Base-by-base conservation (phyloP, 2,113 vertebrate species). In the Origma solitaria region DNA sequence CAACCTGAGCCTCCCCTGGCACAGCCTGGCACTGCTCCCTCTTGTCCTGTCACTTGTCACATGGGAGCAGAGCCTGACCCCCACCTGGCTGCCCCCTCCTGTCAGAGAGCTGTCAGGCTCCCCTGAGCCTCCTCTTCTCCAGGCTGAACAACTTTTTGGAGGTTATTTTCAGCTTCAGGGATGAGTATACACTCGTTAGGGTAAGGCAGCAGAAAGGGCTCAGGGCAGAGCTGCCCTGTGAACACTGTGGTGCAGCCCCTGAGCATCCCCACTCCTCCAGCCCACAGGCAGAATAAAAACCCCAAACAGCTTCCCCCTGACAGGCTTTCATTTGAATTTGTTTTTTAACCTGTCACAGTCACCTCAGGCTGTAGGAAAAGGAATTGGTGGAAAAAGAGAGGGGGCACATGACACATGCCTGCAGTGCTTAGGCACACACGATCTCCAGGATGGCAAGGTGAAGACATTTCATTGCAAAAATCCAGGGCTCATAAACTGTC, bases 371-470 rank as follows among this genome's bases (percentile, higher is more conserved):
- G 12, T 14, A 22, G 30, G 71, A 65, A 49, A 69, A 45, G 7
- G 42, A 40, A 16, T 0, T 2, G 3, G 20, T 28, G 17, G 28
- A 1, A 1, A 11, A 35, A 10, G 42, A 25, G 20, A 23, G 7
- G 16, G 11, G 17, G 2, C 19, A 20, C 0, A 0, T 0, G 9
- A 9, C 28, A 54, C 16, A 3, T 0, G 9, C 3, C n/a, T n/a
- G n/a, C n/a, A n/a, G n/a, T n/a, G n/a, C n/a, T n/a, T n/a, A n/a
- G n/a, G n/a, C n/a, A n/a, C n/a, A n/a, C n/a, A n/a, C n/a, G n/a
- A n/a, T n/a, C n/a, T n/a, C n/a, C n/a, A n/a, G n/a, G n/a, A n/a
- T n/a, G n/a, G n/a, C n/a, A n/a, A n/a, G n/a, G n/a, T n/a, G n/a
- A n/a, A n/a, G n/a, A n/a, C n/a, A n/a, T n/a, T n/a, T n/a, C n/a